phyloP scores from a whole-genome alignment of 2,888 invertebrate genomes.

The Perizoma flavofasciatum region DNA sequence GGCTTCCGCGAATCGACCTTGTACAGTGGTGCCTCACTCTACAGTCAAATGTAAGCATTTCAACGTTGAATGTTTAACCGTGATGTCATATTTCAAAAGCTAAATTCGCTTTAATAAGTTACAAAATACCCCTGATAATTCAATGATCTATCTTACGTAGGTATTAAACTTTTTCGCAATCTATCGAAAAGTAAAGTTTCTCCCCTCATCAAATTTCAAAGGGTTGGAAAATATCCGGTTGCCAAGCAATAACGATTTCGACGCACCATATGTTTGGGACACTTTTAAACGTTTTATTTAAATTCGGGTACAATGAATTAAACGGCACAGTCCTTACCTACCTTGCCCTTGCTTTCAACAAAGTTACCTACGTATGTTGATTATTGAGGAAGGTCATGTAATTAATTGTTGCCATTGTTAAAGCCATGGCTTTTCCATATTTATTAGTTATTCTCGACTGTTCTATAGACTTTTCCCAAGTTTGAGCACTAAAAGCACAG shows the following conservation, averaged over 20 bases:
- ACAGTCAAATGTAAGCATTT: slow-evolving; percentile 15
- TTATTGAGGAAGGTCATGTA: slow-evolving; percentile 23
- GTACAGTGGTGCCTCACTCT: slow-evolving; percentile 29
- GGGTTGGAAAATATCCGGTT: slow-evolving; percentile 13
- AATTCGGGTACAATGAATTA: neutral
- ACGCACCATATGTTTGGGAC: slow-evolving; percentile 21
- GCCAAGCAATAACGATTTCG: slow-evolving; percentile 11
- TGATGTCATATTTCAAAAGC: slow-evolving; percentile 18
- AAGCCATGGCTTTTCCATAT: too few relatives aligned
- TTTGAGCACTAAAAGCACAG: slow-evolving; percentile 12
- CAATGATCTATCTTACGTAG: neutral
- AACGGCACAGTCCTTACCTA: neutral
- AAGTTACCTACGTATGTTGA: slow-evolving; percentile 9
- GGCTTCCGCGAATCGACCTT: slow-evolving; percentile 32
- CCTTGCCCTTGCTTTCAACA: neutral
- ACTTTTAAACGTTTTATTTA: slow-evolving; percentile 1
- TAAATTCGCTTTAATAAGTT: too few relatives aligned
- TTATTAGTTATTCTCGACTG: too few relatives aligned
- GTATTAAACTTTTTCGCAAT: neutral
- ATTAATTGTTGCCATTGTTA: slow-evolving; percentile 20
- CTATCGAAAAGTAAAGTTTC: neutral
- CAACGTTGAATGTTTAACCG: slow-evolving; percentile 8
- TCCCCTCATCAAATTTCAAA: slow-evolving; percentile 17
- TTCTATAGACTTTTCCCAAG: too few relatives aligned
- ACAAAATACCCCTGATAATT: too few relatives aligned